Evolutionary conservation across 2,888 invertebrate genomes (phyloP), one percentile per base, ranked within the genome.

Genomic region (Silvanus unidentatus): DNA sequence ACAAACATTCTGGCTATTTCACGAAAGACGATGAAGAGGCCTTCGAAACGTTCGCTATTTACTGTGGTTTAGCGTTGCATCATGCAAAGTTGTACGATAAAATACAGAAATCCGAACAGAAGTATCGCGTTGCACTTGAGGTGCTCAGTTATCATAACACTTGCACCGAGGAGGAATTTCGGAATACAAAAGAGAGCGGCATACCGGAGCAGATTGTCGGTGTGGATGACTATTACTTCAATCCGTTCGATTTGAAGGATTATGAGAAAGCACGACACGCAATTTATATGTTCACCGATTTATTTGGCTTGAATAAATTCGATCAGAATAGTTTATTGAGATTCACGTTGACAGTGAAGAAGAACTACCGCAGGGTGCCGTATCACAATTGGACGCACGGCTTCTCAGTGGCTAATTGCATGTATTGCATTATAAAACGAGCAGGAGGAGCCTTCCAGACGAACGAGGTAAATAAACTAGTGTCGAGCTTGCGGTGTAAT

Each of bases 351-450:
- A 91, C 90, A 0, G 89, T 91, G 2, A 80, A 82, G 63, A 91
- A 89, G 68, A 91, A 91, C 71, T 91, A 92, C 65, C 75, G 91
- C 6, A 74, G 81, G 16, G 88, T 90, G 0, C 87, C 89, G 0
- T 91, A 91, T 64, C 91, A 92, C 66, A 92, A 91, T 67, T 92
- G 90, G 82, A 84, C 84, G 15, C 91, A 92, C 63, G 91, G 88
- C 0, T 91, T 90, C 77, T 82, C 88, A 0, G 91, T 91, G 0
- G 89, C 90, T 1, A 88, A 91, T 60, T 80, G 86, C 12, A 88
- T 88, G 81, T 89, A 85, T 63, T 79, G 81, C 2, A 81, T 88
- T 39, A 72, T 89, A 42, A 85, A 84, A 67, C 74, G 77, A 28
- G 66, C 72, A 11, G 72, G 73, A 10, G 59, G 52, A 39, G 66